phyloP scores from a whole-genome alignment of 1,140 invertebrate genomes.

The Rhyacophila brunnea region DNA sequence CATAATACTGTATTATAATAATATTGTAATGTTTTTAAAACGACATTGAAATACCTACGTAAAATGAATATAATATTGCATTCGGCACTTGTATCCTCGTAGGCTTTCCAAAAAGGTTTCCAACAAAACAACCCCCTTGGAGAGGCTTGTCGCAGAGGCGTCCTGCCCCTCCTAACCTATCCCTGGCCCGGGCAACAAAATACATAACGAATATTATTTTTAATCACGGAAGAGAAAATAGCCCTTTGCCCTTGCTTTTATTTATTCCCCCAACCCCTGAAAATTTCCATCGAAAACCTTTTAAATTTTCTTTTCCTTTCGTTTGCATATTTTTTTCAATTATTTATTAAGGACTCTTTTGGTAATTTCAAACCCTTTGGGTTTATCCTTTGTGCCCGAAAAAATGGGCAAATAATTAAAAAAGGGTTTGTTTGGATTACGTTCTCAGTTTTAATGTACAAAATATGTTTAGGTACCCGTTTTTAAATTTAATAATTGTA shows the following conservation, averaged over 20 bases:
- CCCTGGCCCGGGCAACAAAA: neutral
- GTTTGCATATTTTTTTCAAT: conserved; percentile 12
- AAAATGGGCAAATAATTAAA: conserved; percentile 1
- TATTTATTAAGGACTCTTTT: conserved; percentile 4
- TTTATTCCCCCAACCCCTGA: neutral
- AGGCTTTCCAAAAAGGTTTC: too few species aligned
- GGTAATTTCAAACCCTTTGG: conserved; percentile 2
- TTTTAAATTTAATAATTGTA: neutral
- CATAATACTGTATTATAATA: too few species aligned
- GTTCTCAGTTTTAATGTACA: conserved; percentile 4
- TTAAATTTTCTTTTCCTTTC: conserved; percentile 12
- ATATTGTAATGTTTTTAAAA: too few species aligned
- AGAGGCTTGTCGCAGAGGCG: conserved; percentile 8
- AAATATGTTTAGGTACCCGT: neutral
- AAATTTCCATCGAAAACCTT: neutral
- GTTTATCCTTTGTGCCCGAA: conserved; percentile 6
- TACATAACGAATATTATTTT: conserved; percentile 17
- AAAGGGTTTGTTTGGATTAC: conserved; percentile 1
- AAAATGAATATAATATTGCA: too few species aligned
- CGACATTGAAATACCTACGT: too few species aligned
- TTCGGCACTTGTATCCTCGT: too few species aligned
- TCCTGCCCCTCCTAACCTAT: conserved; percentile 4
- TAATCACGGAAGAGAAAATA: conserved; percentile 21
- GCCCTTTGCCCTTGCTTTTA: conserved; percentile 7
- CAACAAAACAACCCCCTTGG: too few species aligned